phyloP scores from a whole-genome alignment of 2,113 vertebrate species.

The Cynoglossus semilaevis region DNA sequence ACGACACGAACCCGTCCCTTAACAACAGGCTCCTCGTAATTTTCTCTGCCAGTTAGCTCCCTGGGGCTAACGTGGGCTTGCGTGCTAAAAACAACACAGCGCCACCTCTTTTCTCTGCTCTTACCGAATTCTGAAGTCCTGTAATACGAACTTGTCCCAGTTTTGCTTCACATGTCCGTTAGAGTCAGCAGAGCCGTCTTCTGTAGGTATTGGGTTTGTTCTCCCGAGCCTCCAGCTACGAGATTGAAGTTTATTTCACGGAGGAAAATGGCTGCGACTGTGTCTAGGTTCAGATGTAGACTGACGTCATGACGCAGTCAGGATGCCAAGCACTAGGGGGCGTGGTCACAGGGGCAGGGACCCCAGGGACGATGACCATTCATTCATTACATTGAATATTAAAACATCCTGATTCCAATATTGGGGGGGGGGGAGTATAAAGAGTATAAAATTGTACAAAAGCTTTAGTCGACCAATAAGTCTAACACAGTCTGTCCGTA shows the following conservation, averaged over 20 bases:
- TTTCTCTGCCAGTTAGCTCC: conserved; percentile 39
- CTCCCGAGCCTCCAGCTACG: conserved; percentile 32
- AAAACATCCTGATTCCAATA: too few relatives aligned
- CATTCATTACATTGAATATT: neutral
- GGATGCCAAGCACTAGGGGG: conserved; percentile 19
- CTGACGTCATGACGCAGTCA: conserved; percentile 70
- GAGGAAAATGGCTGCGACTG: conserved; percentile 81
- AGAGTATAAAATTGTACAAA: too few relatives aligned
- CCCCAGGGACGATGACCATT: neutral
- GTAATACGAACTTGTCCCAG: neutral
- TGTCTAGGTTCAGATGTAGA: conserved; percentile 56
- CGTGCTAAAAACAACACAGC: conserved; percentile 71
- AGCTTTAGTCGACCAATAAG: too few relatives aligned
- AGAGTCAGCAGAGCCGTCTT: neutral
- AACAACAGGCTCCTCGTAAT: conserved; percentile 54
- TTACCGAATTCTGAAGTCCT: conserved; percentile 47
- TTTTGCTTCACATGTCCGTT: conserved; percentile 24
- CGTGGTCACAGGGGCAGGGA: conserved; percentile 4
- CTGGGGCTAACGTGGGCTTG: conserved; percentile 39
- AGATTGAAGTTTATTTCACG: conserved; percentile 74
- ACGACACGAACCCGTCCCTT: conserved; percentile 14
- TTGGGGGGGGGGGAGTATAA: too few relatives aligned
- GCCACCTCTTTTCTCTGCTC: conserved; percentile 13
- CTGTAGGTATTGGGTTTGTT: neutral
- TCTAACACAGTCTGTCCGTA: too few relatives aligned